Percentiles rank a stretch among this genome's conserved stretches.
These are phyloP conservation scores for Greenwoodochromis staneri DNA, from an alignment of 2,113 vertebrate species.

Conservation along the genomic window DNA sequence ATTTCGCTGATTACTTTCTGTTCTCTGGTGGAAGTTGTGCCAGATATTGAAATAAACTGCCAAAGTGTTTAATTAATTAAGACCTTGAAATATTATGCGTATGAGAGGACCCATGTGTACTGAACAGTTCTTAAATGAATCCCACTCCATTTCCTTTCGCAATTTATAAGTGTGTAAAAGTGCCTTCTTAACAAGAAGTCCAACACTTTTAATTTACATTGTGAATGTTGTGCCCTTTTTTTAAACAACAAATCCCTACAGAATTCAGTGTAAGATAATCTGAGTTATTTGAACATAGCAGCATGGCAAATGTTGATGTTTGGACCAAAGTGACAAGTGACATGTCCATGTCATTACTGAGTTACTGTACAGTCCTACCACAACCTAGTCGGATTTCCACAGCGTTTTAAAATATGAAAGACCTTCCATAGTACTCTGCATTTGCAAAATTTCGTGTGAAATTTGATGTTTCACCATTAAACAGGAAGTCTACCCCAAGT, in stretches of 20 bases:
- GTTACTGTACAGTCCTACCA: not conserved
- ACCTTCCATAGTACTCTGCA: not conserved
- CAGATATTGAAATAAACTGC: not conserved
- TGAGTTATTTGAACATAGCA: not conserved
- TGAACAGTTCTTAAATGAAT: not conserved
- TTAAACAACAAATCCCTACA: not conserved
- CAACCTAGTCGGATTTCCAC: accelerated
- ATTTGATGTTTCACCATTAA: not conserved
- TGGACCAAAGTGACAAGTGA: not conserved
- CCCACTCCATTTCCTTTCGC: not conserved
- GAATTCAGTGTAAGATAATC: not conserved
- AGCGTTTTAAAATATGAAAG: not conserved
- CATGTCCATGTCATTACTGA: not conserved
- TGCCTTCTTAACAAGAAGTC: not conserved
- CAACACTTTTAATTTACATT: not conserved
- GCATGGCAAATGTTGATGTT: not conserved
- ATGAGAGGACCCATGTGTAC: not conserved
- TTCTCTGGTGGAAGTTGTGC: not conserved
- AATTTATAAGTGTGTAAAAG: not conserved
- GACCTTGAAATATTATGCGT: not conserved
- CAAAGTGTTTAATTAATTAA: not conserved
- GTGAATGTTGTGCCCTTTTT: not conserved
- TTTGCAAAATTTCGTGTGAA: not conserved
- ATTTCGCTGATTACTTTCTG: not conserved
- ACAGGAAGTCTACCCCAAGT: not conserved